Evolutionary conservation across 2,113 vertebrate species (phyloP).

Genomic region (Hydrolagus affinis): DNA sequence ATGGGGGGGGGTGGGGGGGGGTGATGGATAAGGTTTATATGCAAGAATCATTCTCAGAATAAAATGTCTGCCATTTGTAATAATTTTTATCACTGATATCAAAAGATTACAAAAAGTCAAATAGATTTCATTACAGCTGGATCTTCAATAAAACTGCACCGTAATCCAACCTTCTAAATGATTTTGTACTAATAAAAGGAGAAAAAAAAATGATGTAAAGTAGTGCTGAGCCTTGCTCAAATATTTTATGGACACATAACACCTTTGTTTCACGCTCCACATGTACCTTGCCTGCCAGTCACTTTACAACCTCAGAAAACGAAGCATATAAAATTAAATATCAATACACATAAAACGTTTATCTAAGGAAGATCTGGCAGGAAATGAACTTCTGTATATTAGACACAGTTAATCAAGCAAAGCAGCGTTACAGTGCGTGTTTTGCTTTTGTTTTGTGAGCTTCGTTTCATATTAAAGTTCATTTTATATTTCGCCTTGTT

Average conservation of each 20-base stretch:
- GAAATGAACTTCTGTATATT: slow-evolving; percentile 14
- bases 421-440: neutral
- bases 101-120: neutral
- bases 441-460: neutral
- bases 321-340: slow-evolving; percentile 4
- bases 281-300: neutral
- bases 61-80: neutral
- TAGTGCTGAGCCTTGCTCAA: neutral
- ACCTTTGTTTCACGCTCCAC: neutral
- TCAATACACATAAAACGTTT: slow-evolving; percentile 12
- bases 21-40: neutral
- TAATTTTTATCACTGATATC: neutral
- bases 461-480: slow-evolving; percentile 5
- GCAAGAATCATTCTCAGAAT: neutral
- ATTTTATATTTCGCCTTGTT: slow-evolving; percentile 1
- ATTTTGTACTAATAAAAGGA: neutral
- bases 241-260: neutral
- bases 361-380: neutral
- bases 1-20: neutral
- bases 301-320: neutral
- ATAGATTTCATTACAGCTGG: neutral
- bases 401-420: neutral
- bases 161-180: neutral
- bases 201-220: neutral
- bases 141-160: neutral